phyloP scores from a whole-genome alignment of 2,888 invertebrate genomes.

The Neuroscelio doddi region DNA sequence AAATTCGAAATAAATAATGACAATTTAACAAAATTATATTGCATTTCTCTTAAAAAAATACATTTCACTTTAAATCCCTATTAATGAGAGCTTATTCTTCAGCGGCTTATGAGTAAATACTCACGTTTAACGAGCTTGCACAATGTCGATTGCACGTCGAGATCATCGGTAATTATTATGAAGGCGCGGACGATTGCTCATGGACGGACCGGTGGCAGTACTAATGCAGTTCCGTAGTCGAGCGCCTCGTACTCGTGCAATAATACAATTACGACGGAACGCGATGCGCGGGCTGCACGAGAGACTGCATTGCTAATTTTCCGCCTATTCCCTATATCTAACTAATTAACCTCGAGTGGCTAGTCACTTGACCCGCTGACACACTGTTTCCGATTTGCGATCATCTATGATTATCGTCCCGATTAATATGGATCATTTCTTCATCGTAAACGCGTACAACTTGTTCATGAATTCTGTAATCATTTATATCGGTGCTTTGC shows the following conservation, averaged over 20 bases:
- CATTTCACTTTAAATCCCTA: neutral
- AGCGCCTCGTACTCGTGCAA: slow-evolving; percentile 25
- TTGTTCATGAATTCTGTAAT: slow-evolving; percentile 40
- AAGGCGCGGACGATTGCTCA: slow-evolving; percentile 19
- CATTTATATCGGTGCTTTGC: slow-evolving; percentile 38
- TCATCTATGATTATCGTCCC: slow-evolving; percentile 42
- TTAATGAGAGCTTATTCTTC: slow-evolving; percentile 10
- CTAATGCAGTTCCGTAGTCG: neutral
- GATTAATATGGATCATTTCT: slow-evolving; percentile 42
- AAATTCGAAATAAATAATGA: neutral
- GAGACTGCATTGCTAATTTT: slow-evolving; percentile 29
- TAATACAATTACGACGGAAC: slow-evolving; percentile 38
- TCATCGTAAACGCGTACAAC: slow-evolving; percentile 30
- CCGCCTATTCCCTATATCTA: slow-evolving; percentile 31
- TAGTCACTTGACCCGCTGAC: slow-evolving; percentile 47
- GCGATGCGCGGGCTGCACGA: slow-evolving; percentile 11
- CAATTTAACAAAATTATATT: neutral
- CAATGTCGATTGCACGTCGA: slow-evolving; percentile 40
- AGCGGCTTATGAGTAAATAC: slow-evolving; percentile 14
- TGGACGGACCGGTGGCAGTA: neutral
- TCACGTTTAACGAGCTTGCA: slow-evolving; percentile 47
- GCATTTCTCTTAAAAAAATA: neutral
- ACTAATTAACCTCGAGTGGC: slow-evolving; percentile 42
- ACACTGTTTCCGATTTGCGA: slow-evolving; percentile 46
- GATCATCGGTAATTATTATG: slow-evolving; percentile 50